Percentiles rank a stretch among this genome's conserved stretches.
phyloP scores from a whole-genome alignment of 2,797 vertebrate genomes.

The Taenioides sp. region DNA sequence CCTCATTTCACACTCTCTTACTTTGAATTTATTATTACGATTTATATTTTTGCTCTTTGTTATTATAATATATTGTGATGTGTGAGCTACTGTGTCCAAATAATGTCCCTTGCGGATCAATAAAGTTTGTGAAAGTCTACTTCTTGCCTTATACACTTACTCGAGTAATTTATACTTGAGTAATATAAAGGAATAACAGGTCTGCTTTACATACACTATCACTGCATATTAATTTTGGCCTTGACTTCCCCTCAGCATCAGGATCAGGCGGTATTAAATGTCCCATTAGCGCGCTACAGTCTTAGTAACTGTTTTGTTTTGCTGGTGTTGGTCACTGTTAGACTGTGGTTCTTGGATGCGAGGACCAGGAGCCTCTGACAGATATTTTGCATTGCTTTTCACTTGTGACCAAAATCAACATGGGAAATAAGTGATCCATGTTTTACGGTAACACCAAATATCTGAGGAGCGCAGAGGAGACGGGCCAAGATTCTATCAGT shows the following conservation, averaged over 20 bases:
- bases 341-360: conserved; percentile 13
- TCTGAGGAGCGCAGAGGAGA: conserved; percentile 15
- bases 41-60: too few species aligned
- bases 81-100: too few species aligned
- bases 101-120: too few species aligned
- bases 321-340: not conserved
- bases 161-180: not conserved
- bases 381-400: conserved; percentile 20
- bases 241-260: not conserved
- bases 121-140: too few species aligned
- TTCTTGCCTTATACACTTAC: not conserved
- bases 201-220: not conserved
- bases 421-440: conserved; percentile 24
- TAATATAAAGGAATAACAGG: not conserved
- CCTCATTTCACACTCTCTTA: too few species aligned
- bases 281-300: not conserved
- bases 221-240: not conserved
- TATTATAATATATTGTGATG: too few species aligned
- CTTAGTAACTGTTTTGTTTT: conserved; percentile 7
- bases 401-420: conserved; percentile 27
- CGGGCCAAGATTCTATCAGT: conserved; percentile 40
- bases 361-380: not conserved
- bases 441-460: conserved; percentile 18
- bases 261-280: not conserved
- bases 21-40: too few species aligned